Conservation (phyloP, 1,140 invertebrate genomes). For the Nasonia giraulti region DNA sequence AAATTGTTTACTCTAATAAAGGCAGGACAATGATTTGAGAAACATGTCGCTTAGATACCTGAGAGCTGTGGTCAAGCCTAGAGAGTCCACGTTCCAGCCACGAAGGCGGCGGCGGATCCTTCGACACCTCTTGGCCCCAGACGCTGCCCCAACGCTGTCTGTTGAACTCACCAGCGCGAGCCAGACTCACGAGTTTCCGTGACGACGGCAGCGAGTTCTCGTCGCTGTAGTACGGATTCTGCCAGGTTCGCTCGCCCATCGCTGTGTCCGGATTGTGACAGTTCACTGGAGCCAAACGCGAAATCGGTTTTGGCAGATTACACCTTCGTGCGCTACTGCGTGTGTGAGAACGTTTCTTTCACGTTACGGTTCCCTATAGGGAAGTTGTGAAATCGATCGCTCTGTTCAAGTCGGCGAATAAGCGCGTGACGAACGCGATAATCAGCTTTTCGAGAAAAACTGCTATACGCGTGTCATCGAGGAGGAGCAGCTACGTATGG, state of each 20-base stretch:
- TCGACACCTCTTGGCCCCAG: slow-evolving; percentile 77
- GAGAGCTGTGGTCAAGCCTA: slow-evolving; percentile 66
- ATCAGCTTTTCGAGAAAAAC: background rate
- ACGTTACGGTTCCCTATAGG: too few relatives aligned
- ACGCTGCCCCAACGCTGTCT: slow-evolving; percentile 81
- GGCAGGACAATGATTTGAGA: too few relatives aligned
- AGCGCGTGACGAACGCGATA: background rate
- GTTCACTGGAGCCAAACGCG: slow-evolving; percentile 22
- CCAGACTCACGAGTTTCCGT: slow-evolving; percentile 62
- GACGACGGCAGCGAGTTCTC: slow-evolving; percentile 66
- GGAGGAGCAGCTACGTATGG: background rate
- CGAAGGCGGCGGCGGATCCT: slow-evolving; percentile 73
- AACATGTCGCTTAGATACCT: slow-evolving; percentile 58
- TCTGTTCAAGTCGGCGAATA: too few relatives aligned
- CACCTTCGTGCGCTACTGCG: too few relatives aligned
- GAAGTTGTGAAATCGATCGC: background rate
- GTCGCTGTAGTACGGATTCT: slow-evolving; percentile 64
- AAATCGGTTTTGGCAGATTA: background rate
- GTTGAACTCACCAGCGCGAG: slow-evolving; percentile 76
- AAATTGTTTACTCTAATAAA: too few relatives aligned
- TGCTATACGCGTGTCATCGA: background rate
- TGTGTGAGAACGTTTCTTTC: too few relatives aligned
- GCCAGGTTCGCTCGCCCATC: slow-evolving; percentile 65
- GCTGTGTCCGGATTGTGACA: slow-evolving; percentile 50
- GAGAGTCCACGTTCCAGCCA: slow-evolving; percentile 80